Base-by-base conservation (phyloP, 2,113 vertebrate genomes). In the Varanus salvator region DNA sequence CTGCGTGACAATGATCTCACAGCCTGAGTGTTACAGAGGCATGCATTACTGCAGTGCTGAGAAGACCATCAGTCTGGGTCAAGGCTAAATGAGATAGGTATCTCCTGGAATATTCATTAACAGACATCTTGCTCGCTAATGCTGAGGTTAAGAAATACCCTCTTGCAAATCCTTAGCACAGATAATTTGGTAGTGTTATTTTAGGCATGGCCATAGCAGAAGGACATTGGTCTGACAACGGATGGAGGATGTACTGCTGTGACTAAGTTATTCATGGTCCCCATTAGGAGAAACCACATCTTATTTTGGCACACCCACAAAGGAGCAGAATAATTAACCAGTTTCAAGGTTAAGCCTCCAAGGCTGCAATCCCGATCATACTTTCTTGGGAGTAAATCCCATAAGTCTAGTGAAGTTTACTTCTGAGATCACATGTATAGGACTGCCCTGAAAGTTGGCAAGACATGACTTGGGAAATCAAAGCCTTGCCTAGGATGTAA, bases 241-340 rank as follows among this genome's bases (percentile, higher is more conserved):
- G 29, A 15, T 52, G 8, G 48, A n/a, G 48, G 44, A 31, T 14
- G 29, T 60, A 15, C 84, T 82, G 69, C 27, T 8, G 21, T 83
- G 23, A 25, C 64, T 60, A 72, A 1, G 0, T 0, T 25, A 48
- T 23, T 87, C 87, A 4, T 86, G 0, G 0, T 81, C 31, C 60
- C 90, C 66, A 2, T 78, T 82, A 38, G 48, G 91, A 19, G 25
- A 38, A 89, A 2, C 89, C 78, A 54, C 74, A 25, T 54, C 72
- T 7, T 23, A 0, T 52, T 90, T 90, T 4, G 81, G 71, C 84
- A 57, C 85, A 84, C 69, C 27, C 68, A 84, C 64, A 90, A 91
- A 89, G n/a, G 0, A 0, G 15, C 68, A 57, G 64, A 80, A 9
- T 71, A 25, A 2, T 0, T 76, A 23, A 57, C 7, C 29, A 78